Conservation (phyloP, 2,113 vertebrate species). For the Eonycteris spelaea region DNA sequence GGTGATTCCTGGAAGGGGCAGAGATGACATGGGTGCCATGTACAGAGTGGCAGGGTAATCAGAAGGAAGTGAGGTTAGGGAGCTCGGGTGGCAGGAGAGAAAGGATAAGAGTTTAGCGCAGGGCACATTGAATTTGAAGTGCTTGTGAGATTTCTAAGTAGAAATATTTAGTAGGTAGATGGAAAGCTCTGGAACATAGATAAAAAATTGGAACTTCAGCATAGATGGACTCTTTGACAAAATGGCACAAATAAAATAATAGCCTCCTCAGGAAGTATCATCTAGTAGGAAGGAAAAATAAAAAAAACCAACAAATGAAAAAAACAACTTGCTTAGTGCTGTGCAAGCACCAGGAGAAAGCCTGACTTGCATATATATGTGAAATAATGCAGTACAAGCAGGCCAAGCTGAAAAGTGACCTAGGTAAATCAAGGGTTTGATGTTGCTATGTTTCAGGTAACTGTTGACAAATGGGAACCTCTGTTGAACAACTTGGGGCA, state of each 20-base stretch:
- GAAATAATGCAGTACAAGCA: background rate
- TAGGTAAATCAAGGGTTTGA: background rate
- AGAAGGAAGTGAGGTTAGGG: background rate
- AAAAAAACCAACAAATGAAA: background rate
- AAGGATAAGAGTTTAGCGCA: background rate
- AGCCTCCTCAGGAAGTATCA: background rate
- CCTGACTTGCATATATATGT: background rate
- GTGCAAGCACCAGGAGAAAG: background rate
- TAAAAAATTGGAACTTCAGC: background rate
- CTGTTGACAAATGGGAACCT: conserved; percentile 99
- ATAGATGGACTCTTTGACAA: background rate
- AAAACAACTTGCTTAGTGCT: background rate
- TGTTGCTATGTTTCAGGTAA: conserved; percentile 88
- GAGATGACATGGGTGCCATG: background rate
- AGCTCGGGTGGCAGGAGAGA: background rate
- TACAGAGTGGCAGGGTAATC: background rate
- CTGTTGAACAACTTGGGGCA: conserved; percentile 97
- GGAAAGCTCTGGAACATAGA: background rate
- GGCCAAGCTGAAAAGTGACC: accelerated
- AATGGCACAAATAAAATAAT: background rate
- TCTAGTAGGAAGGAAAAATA: background rate
- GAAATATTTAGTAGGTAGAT: background rate
- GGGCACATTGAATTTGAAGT: background rate
- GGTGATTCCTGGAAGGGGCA: background rate
- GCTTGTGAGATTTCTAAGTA: background rate